Evolutionary conservation across 2,113 vertebrate species (phyloP).

Genomic region (Corydoras sp.): DNA sequence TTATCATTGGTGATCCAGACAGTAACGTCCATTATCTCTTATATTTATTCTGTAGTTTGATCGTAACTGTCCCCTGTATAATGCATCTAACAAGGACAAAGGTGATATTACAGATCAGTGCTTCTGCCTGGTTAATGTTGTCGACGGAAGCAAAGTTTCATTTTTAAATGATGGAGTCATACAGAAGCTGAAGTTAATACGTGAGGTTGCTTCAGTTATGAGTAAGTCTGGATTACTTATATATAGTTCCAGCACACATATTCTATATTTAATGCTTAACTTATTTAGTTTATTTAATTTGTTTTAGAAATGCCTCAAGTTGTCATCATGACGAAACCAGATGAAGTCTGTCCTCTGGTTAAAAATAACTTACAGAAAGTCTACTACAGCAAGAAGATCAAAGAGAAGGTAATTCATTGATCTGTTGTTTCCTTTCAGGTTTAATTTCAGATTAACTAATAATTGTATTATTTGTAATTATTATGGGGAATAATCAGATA

Average conservation of each 20-base stretch:
- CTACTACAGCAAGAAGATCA: conserved; percentile 28
- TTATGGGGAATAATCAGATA: too few relatives aligned
- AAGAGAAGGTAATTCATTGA: conserved; percentile 4
- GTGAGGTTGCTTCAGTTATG: neutral
- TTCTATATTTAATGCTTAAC: neutral
- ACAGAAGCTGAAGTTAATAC: neutral
- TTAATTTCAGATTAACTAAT: too few relatives aligned
- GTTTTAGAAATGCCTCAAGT: conserved; percentile 24
- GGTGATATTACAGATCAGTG: neutral
- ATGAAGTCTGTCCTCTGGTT: conserved; percentile 5
- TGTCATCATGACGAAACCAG: conserved; percentile 1
- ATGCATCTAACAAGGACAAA: neutral
- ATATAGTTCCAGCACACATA: neutral
- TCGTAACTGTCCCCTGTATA: neutral
- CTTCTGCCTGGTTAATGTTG: conserved; percentile 28
- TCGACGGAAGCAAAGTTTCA: neutral
- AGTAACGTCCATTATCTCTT: too few relatives aligned
- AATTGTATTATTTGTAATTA: too few relatives aligned
- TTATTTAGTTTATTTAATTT: neutral
- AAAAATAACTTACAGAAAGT: neutral
- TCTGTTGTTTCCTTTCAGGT: too few relatives aligned
- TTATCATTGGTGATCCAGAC: too few relatives aligned
- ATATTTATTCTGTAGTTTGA: conserved; percentile 13
- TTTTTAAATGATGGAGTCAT: neutral
- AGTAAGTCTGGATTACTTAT: neutral